Percentiles rank a stretch among this genome's conserved stretches.
phyloP scores from a whole-genome alignment of 2,888 invertebrate genomes.

The Aricia artaxerxes region DNA sequence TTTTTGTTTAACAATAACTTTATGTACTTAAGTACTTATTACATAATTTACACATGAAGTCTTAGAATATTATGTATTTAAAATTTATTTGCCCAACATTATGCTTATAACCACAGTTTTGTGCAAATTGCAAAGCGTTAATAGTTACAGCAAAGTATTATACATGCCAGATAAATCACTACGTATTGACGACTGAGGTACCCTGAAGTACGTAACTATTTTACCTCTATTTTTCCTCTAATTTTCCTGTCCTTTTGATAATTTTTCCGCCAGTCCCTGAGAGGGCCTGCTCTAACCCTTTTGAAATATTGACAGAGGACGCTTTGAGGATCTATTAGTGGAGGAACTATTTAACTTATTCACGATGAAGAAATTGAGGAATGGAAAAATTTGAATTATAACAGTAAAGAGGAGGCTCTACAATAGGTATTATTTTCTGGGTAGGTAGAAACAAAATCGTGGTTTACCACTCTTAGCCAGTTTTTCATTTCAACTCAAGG shows the following conservation, averaged over 20 bases:
- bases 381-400: neutral
- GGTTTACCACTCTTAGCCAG: too few relatives aligned
- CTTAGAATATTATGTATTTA: too few relatives aligned
- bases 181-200: neutral
- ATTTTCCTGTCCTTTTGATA: conserved; percentile 8
- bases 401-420: neutral
- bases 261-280: neutral
- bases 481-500: too few relatives aligned
- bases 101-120: too few relatives aligned
- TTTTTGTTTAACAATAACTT: too few relatives aligned
- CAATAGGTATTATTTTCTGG: neutral
- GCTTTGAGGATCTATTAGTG: neutral
- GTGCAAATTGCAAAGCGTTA: neutral
- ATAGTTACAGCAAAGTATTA: neutral
- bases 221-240: neutral
- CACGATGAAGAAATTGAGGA: neutral
- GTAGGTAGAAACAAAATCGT: too few relatives aligned
- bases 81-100: too few relatives aligned
- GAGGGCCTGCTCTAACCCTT: neutral
- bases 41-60: too few relatives aligned
- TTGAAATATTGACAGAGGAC: conserved; percentile 14
- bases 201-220: neutral
- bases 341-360: neutral
- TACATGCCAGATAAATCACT: neutral
- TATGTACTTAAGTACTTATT: too few relatives aligned